phyloP scores from a whole-genome alignment of 2,113 vertebrate genomes.

The Varanus salvator region DNA sequence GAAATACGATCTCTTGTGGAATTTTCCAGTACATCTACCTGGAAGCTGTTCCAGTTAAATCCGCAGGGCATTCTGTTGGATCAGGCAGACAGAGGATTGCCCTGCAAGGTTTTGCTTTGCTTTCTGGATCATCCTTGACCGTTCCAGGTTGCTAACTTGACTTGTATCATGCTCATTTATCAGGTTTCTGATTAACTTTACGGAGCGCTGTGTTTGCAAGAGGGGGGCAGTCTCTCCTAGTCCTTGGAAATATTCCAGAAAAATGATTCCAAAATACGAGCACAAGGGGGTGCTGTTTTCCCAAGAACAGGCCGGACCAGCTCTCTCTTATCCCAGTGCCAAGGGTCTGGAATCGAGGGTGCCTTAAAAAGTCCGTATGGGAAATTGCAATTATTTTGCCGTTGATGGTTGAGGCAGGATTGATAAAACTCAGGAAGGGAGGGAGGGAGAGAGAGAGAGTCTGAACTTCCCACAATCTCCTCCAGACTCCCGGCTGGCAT shows the following conservation, averaged over 20 bases:
- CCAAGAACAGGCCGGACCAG: neutral
- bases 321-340: neutral
- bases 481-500: neutral
- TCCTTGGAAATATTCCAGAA: neutral
- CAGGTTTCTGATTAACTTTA: neutral
- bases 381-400: neutral
- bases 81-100: neutral
- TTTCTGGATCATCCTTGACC: neutral
- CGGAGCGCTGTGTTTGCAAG: neutral
- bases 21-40: too few species aligned
- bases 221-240: neutral
- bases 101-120: neutral
- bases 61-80: too few species aligned
- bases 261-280: neutral
- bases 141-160: neutral
- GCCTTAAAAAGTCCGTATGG: constrained; percentile 13
- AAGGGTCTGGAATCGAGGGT: neutral
- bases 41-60: too few species aligned
- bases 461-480: neutral
- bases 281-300: constrained; percentile 73
- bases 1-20: too few species aligned
- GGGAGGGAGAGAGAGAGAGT: too few species aligned
- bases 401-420: neutral
- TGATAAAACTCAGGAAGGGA: neutral
- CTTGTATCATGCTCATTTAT: neutral